Evolutionary conservation across 2,113 vertebrate genomes (phyloP).

Genomic region (Cyrtonyx montezumae): DNA sequence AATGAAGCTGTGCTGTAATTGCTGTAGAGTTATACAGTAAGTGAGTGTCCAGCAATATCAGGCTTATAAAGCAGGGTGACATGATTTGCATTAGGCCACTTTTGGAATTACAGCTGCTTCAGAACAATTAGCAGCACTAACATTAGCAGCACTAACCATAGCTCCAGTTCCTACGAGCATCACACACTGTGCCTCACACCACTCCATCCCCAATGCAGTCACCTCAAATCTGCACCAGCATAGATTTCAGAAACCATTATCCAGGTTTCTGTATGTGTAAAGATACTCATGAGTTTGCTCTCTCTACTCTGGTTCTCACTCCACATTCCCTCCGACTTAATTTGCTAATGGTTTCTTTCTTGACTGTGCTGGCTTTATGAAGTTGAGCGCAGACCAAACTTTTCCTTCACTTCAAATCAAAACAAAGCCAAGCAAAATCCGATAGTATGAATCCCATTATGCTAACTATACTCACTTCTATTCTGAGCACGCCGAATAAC

Average conservation of each 20-base stretch:
- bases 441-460: background rate
- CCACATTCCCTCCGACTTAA: background rate
- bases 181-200: background rate
- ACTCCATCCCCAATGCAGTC: background rate
- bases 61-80: background rate
- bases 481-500: background rate
- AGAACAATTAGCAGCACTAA: accelerated
- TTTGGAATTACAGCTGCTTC: background rate
- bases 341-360: background rate
- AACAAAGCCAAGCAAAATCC: background rate
- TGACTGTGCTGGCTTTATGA: background rate
- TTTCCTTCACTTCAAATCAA: background rate
- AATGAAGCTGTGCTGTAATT: constrained; percentile 55
- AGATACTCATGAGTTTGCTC: accelerated
- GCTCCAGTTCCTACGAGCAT: background rate
- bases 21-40: background rate
- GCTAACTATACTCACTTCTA: background rate
- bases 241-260: background rate
- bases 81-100: background rate
- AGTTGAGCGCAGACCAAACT: background rate
- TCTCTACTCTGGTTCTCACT: background rate
- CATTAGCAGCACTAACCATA: accelerated
- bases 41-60: background rate
- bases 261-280: background rate
- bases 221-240: background rate